Conservation (phyloP, 1,140 invertebrate genomes). For the Pectinophora gossypiella region DNA sequence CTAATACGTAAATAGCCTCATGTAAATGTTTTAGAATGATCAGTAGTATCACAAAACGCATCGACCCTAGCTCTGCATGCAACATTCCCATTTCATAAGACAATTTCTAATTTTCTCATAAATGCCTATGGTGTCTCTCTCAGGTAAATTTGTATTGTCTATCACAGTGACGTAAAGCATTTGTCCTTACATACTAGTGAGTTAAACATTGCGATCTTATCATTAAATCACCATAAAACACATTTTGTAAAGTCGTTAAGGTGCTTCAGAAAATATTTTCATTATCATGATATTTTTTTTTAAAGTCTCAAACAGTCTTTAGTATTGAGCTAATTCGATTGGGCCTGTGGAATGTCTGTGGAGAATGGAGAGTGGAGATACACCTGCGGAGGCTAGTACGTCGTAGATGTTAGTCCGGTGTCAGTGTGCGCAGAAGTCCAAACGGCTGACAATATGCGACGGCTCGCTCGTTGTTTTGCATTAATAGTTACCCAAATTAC, state of each 20-base stretch:
- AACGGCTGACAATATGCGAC: slow-evolving; percentile 53
- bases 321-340: slow-evolving; percentile 69
- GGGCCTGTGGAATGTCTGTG: slow-evolving; percentile 64
- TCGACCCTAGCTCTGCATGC: slow-evolving; percentile 25
- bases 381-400: slow-evolving; percentile 22
- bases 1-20: not conserved
- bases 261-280: slow-evolving; percentile 70
- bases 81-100: slow-evolving; percentile 47
- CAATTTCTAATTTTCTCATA: slow-evolving; percentile 46
- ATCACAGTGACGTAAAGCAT: slow-evolving; percentile 73
- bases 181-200: slow-evolving; percentile 73
- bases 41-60: slow-evolving; percentile 12
- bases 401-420: not conserved
- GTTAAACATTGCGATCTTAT: slow-evolving; percentile 70
- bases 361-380: slow-evolving; percentile 41
- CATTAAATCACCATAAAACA: slow-evolving; percentile 70
- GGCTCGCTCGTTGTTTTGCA: slow-evolving; percentile 63
- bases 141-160: slow-evolving; percentile 66
- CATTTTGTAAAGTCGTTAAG: slow-evolving; percentile 64
- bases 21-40: not conserved
- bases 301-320: slow-evolving; percentile 72
- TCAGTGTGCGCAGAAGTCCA: slow-evolving; percentile 67
- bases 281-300: slow-evolving; percentile 60
- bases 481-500: slow-evolving; percentile 61
- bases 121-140: slow-evolving; percentile 59